Base-by-base conservation (phyloP, 64 coral and sea anemone genomes). In the Montipora sp. region DNA sequence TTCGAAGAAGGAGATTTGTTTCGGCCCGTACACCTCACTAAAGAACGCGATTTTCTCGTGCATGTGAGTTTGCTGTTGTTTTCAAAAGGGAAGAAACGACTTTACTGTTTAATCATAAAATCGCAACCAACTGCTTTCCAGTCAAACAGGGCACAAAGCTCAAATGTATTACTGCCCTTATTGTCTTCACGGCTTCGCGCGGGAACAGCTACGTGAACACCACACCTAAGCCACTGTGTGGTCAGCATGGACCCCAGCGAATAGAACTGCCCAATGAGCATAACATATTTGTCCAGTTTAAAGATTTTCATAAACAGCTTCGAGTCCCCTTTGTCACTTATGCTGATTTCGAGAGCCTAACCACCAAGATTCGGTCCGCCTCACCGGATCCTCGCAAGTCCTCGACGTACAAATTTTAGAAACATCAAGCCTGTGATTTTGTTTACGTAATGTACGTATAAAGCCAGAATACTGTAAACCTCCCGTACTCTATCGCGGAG, bases 221-320 rank as follows among this genome's bases (percentile, higher is more conserved):
- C 89, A 87, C 24, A 49, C 0, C 0, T 23, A 0, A 76, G 8
- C 93, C 53, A n/a, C 73, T 51, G 3, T 89, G 92, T 45, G 7
- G 72, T 65, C 49, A 58, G 15, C 53, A 87, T 69, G 83, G 91
- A 7, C 77, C 91, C 7, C 82, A 93, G 47, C 59, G 75, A 51
- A 93, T 88, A 12, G 75, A 88, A 24, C 61, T 93, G 2, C 83
- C 83, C 1, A 72, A 55, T 24, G 72, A 90, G 8, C 58, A 94
- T 9, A 77, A 95, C 47, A 47, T 50, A 7, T 20, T 75, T 48
- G 60, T 95, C 1, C 18, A 75, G 2, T 95, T 90, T 24, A 95
- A 95, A 79, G 88, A 95, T 23, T 87, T 80, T 84, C 51, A 95
- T 14, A 95, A 95, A 45, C 53, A 95, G 19, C 71, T 94, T 15